Evolutionary conservation across 2,797 vertebrate genomes (phyloP), one percentile per base, ranked within the genome.

Genomic region (Peromyscus nudipes): DNA sequence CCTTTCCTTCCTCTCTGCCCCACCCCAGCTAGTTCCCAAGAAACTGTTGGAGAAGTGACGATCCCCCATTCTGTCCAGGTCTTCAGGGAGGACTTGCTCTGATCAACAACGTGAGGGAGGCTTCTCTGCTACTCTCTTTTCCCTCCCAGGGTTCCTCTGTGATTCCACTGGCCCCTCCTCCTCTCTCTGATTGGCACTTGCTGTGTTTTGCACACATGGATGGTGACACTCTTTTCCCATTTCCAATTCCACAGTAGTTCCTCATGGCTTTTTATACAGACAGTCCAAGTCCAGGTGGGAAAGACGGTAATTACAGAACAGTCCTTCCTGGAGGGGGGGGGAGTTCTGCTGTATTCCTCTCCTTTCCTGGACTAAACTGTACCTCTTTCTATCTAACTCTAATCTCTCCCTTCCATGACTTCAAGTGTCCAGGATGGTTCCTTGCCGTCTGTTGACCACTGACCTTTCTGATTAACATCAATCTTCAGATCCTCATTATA

Each of bases 201-300:
- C 31, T 65, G 67, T 49, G 86, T 21, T 86, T 3, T 37, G 31
- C 31, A 86, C 34, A 27, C 80, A 40, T 52, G 81, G 69, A 80
- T 31, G 34, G 29, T 21, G 8, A 46, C 64, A 16, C 46, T 92
- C 37, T 21, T 82, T 46, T 73, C 43, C 34, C 60, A 10, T 34
- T 84, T 86, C 82, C 57, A 80, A 1, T 64, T 80, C 81, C 43
- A 29, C 17, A 71, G 40, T 92, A 31, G 37, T 92, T 94, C 85
- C 86, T 85, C 69, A 29, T 80, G 64, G 31, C 31, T 73, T 93
- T 94, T 89, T n/a, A 92, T 89, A 34, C 55, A 81, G 29, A 91
- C 9, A n/a, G 65, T 87, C 62, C 57, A 90, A 83, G 55, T 93
- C 37, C 64, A 95, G 86, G 37, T 77, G 49, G 84, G 83, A 57